Evolutionary conservation across 1,140 invertebrate species (phyloP).

Genomic region (Lordiphosa clarofinis): DNA sequence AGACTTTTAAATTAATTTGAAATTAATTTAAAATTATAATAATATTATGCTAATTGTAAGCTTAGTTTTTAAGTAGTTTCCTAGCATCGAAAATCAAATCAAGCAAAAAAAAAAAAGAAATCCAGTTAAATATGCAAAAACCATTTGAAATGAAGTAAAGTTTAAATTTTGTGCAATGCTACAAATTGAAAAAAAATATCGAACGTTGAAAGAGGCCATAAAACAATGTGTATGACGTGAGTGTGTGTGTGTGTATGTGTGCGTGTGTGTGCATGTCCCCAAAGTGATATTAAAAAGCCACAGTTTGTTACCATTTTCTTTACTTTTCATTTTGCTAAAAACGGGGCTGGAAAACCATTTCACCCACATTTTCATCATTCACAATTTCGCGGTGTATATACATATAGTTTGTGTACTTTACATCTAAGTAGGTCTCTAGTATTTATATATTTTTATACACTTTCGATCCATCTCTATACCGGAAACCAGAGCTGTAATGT

Average conservation of each 20-base stretch:
- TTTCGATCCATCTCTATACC: constrained; percentile 3
- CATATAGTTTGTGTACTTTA: constrained; percentile 8
- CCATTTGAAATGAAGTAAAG: constrained; percentile 34
- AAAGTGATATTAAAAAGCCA: constrained; percentile 53
- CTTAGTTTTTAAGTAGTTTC: constrained; percentile 32
- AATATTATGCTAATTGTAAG: constrained; percentile 6
- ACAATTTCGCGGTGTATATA: constrained; percentile 23
- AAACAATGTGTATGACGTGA: constrained; percentile 11
- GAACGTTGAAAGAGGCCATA: constrained; percentile 44
- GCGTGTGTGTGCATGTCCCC: constrained; percentile 15
- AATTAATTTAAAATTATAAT: constrained; percentile 69
- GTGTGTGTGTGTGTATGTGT: too few species aligned
- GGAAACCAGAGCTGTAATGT: neutral
- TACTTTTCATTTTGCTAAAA: constrained; percentile 42
- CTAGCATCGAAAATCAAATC: constrained; percentile 27
- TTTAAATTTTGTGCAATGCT: constrained; percentile 42
- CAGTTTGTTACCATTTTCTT: constrained; percentile 34
- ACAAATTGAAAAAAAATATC: constrained; percentile 10
- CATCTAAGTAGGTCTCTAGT: constrained; percentile 40
- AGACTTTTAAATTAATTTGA: constrained; percentile 76
- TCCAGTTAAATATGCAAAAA: constrained; percentile 16
- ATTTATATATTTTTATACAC: constrained; percentile 33
- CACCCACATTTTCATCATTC: constrained; percentile 17
- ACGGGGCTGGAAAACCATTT: constrained; percentile 36
- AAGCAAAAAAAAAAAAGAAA: constrained; percentile 11